These are phyloP conservation scores for Pterocles burchelli DNA, from an alignment of 2,113 vertebrate species.

Conservation along the genomic window DNA sequence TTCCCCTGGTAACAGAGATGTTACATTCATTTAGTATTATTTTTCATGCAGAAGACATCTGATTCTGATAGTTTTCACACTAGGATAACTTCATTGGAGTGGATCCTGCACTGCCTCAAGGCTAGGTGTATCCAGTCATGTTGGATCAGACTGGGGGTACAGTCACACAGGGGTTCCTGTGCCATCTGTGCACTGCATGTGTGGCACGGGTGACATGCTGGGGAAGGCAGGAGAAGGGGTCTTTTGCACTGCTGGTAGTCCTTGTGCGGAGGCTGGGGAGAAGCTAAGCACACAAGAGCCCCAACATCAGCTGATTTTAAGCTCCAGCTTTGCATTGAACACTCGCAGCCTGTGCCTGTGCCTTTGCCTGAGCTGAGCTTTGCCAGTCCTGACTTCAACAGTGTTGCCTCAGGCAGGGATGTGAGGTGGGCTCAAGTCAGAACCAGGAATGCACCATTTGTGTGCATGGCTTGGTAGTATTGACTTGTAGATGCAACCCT, in stretches of 20 bases:
- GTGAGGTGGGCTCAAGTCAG: fast-evolving
- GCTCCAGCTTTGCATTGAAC: background rate
- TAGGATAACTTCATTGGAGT: background rate
- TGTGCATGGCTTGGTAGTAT: background rate
- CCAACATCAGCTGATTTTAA: background rate
- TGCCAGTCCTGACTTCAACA: background rate
- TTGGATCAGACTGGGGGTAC: background rate
- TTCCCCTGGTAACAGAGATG: background rate
- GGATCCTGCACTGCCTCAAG: background rate
- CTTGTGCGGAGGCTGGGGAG: background rate
- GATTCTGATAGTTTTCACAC: background rate
- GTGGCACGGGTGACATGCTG: background rate
- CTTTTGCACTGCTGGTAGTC: background rate
- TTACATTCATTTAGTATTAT: background rate
- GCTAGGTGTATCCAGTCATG: background rate
- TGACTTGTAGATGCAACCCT: background rate
- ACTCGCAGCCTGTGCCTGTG: background rate
- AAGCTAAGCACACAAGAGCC: background rate
- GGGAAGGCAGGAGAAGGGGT: background rate
- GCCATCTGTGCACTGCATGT: fast-evolving
- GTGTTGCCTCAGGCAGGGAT: background rate
- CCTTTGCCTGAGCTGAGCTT: background rate
- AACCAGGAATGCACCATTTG: background rate
- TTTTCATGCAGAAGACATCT: background rate
- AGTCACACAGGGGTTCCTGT: background rate